These are phyloP conservation scores for Criorhina ranunculi DNA, from an alignment of 2,888 invertebrate species.

Conservation along the genomic window DNA sequence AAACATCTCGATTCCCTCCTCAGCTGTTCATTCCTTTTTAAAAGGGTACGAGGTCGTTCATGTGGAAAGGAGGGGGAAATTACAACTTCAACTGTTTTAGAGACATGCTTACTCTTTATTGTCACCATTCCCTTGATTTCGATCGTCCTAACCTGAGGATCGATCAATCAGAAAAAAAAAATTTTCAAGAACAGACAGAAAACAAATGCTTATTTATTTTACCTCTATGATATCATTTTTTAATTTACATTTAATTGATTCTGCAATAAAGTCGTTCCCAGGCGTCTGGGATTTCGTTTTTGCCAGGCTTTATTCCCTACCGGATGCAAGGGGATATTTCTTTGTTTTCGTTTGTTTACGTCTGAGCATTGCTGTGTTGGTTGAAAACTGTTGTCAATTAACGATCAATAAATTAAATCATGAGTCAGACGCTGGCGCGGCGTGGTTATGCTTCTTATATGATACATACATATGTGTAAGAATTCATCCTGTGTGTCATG, in stretches of 20 bases:
- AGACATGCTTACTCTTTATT: neutral
- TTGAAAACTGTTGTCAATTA: neutral
- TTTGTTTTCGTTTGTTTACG: neutral
- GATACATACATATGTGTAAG: too few relatives aligned
- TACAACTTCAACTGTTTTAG: neutral
- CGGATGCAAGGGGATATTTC: too few relatives aligned
- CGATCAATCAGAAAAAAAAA: neutral
- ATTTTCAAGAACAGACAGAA: constrained; percentile 11
- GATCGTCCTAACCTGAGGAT: neutral
- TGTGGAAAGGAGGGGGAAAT: neutral
- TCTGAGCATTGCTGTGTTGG: neutral
- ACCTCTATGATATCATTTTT: neutral
- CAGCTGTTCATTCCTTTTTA: too few relatives aligned
- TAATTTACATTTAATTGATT: neutral
- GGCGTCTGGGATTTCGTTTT: neutral
- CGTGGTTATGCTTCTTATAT: too few relatives aligned
- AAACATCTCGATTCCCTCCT: too few relatives aligned
- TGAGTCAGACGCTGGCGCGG: too few relatives aligned
- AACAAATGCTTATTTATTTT: constrained; percentile 4
- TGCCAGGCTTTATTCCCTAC: neutral
- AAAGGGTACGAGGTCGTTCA: too few relatives aligned
- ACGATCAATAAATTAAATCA: too few relatives aligned
- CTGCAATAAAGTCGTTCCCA: neutral
- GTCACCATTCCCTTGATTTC: neutral
- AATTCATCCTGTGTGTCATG: too few relatives aligned